phyloP scores from a whole-genome alignment of 2,888 invertebrate species.

The Rambutsinella grinnellia region DNA sequence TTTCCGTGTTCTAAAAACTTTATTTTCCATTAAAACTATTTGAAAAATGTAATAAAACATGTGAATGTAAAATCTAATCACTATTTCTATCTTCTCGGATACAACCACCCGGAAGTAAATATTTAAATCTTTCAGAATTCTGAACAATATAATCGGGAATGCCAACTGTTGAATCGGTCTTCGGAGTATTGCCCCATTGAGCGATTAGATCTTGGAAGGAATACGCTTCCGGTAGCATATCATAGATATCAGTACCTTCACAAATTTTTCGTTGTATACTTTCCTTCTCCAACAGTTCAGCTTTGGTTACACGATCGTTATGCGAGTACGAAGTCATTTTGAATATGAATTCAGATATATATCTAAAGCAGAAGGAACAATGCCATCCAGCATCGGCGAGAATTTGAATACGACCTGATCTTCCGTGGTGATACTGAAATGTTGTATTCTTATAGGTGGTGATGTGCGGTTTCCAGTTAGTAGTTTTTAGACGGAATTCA shows the following conservation, averaged over 20 bases:
- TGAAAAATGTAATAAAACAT: no score
- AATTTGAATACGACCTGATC: background rate
- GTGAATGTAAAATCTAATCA: no score
- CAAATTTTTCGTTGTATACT: slow-evolving; percentile 53
- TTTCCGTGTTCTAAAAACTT: no score
- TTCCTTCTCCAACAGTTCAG: slow-evolving; percentile 9
- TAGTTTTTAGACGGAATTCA: slow-evolving; percentile 40
- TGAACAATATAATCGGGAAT: slow-evolving; percentile 36
- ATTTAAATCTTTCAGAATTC: slow-evolving; percentile 29
- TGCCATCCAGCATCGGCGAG: slow-evolving; percentile 56
- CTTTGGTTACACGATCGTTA: slow-evolving; percentile 40
- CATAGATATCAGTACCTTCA: slow-evolving; percentile 45
- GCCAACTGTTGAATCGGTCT: slow-evolving; percentile 15
- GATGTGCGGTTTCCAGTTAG: slow-evolving; percentile 55
- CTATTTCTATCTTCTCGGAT: slow-evolving; percentile 31
- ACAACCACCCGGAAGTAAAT: slow-evolving; percentile 54
- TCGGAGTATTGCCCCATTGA: slow-evolving; percentile 28
- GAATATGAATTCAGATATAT: slow-evolving; percentile 51
- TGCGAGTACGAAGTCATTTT: slow-evolving; percentile 59
- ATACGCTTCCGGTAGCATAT: slow-evolving; percentile 59
- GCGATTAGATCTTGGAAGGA: slow-evolving; percentile 39
- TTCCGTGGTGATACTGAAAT: slow-evolving; percentile 41
- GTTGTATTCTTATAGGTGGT: slow-evolving; percentile 1
- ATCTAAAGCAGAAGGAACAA: slow-evolving; percentile 56
- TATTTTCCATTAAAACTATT: no score